Base-by-base conservation (phyloP, 2,888 invertebrate species). In the Eristalinus aeneus region DNA sequence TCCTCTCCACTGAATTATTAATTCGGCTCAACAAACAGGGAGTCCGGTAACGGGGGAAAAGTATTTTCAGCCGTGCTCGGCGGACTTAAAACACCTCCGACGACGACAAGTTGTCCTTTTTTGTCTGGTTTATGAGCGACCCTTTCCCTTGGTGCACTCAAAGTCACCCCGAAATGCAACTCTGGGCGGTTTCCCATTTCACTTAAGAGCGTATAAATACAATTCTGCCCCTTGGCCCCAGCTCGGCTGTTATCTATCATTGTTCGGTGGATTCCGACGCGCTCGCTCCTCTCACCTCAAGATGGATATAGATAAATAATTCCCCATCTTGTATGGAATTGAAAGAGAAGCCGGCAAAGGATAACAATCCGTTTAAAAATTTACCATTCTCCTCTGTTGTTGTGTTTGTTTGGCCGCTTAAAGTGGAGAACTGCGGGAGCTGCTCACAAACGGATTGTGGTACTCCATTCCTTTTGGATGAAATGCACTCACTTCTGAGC, bases 1-100 rank as follows among this genome's bases (percentile, higher is more conserved):
- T 81, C 74, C 74, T 64, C 74, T 78, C 69, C 64, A 56, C 61
- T 86, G 78, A 82, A 86, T 86, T 86, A 82, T 82, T 86, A 81
- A 82, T 86, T 82, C 64, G 60, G 4, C 64, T 61, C 60, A 9
- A 0, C 54, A 64, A 22, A 61, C 20, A 36, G 69, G 46, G 6
- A 60, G 34, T 46, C 16, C 10, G 16, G 31, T 34, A n/a, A 20
- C n/a, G 16, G 27, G 64, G 60, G 58, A 34, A 71, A 65, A 73
- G 34, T 39, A 68, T 80, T 80, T 69, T 68, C 32, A 80, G 84
- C 68, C 72, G 76, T 68, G 76, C 63, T 36, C 58, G 39, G 32
- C 73, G 39, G 73, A 73, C 65, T 82, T 74, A 65, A 74, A 78
- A 82, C 82, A 86, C 82, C 82, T 78, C 68, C 65, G 75, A 72